These are phyloP conservation scores for Nipponia nippon DNA, from an alignment of 2,113 vertebrate species.

Conservation along the genomic window DNA sequence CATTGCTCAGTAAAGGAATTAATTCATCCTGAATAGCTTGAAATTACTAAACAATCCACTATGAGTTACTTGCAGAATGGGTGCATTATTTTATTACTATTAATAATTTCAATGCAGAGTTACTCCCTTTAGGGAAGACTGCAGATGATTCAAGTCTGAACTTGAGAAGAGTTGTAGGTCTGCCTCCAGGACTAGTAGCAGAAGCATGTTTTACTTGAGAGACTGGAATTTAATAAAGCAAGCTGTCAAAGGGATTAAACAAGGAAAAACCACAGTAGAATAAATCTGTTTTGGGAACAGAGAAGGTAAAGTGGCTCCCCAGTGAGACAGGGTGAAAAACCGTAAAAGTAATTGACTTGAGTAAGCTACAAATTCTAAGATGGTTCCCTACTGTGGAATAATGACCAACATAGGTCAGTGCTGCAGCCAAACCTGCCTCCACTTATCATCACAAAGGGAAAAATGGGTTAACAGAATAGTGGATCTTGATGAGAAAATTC, in stretches of 20 bases:
- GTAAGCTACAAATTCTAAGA: background rate
- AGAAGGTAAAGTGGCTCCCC: background rate
- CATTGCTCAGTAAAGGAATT: background rate
- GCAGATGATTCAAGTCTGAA: background rate
- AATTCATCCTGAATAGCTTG: background rate
- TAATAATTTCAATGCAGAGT: background rate
- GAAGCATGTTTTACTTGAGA: background rate
- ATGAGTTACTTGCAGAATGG: background rate
- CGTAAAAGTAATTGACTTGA: background rate
- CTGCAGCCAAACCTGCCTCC: background rate
- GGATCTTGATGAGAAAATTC: background rate
- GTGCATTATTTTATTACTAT: background rate
- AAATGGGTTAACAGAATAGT: background rate
- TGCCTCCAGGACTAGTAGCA: background rate
- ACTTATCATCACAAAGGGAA: background rate
- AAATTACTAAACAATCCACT: background rate
- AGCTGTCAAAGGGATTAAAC: background rate
- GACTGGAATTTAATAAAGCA: background rate
- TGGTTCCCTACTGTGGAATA: background rate
- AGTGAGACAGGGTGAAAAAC: background rate
- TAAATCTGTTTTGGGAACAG: background rate
- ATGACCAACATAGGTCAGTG: background rate
- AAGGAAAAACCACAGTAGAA: background rate
- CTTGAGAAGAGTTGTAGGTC: background rate
- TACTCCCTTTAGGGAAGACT: background rate